Evolutionary conservation across 1,140 invertebrate species (phyloP).

Genomic region (Chrysoperla carnea): DNA sequence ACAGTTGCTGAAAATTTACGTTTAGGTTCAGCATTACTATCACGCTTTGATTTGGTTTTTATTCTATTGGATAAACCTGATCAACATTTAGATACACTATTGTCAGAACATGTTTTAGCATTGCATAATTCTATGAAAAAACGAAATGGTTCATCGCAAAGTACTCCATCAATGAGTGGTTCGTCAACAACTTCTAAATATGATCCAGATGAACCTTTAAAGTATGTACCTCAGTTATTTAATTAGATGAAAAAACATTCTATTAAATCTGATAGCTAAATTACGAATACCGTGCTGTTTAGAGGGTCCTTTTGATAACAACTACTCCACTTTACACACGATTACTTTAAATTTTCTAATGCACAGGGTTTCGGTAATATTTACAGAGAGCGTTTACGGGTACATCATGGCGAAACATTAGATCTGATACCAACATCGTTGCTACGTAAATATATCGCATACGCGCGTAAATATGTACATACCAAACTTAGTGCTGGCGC

Average conservation of each 20-base stretch:
- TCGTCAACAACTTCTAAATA: constrained; percentile 4
- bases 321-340: no score
- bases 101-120: constrained; percentile 69
- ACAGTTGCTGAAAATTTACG: constrained; percentile 82
- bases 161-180: background rate
- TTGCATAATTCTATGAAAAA: constrained; percentile 37
- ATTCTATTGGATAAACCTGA: constrained; percentile 76
- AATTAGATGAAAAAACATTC: no score
- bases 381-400: constrained; percentile 46
- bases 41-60: constrained; percentile 87
- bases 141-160: constrained; percentile 7
- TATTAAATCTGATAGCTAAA: no score
- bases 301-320: no score
- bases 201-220: constrained; percentile 1
- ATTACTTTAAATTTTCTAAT: no score
- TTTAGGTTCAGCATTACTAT: constrained; percentile 67
- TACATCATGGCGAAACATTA: constrained; percentile 35
- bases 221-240: no score
- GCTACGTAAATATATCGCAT: constrained; percentile 79
- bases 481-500: constrained; percentile 58
- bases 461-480: constrained; percentile 76
- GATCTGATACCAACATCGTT: constrained; percentile 57
- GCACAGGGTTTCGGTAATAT: no score
- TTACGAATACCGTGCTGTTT: no score
- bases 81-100: constrained; percentile 52